Conservation (phyloP, 1,140 invertebrate species). For the Heliconius nattereri region DNA sequence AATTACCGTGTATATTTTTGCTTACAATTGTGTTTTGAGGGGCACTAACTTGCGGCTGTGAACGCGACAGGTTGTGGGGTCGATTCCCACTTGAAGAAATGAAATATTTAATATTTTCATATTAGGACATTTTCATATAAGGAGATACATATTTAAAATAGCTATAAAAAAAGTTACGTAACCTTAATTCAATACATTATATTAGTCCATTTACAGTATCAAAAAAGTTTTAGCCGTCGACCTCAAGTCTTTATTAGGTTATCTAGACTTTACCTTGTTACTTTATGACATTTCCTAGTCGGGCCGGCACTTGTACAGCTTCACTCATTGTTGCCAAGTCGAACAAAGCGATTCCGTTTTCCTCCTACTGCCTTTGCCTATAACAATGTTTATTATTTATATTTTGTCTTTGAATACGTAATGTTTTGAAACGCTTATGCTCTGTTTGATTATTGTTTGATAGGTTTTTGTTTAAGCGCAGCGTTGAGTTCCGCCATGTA, state of each 20-base stretch:
- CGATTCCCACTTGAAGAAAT: too few relatives aligned
- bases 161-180: not conserved
- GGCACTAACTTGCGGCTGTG: too few relatives aligned
- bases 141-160: not conserved
- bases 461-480: not conserved
- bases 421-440: not conserved
- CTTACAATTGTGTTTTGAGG: not conserved
- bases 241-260: constrained; percentile 22
- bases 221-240: constrained; percentile 6
- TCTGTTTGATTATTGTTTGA: not conserved
- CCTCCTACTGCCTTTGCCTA: constrained; percentile 20
- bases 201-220: not conserved
- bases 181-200: not conserved
- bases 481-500: too few relatives aligned
- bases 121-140: not conserved
- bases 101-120: too few relatives aligned
- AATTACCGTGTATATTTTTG: not conserved
- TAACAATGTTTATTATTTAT: not conserved
- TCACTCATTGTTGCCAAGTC: constrained; percentile 24
- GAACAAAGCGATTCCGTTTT: constrained; percentile 15
- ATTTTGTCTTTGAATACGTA: not conserved
- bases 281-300: constrained; percentile 26
- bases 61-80: too few relatives aligned
- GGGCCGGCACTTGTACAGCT: constrained; percentile 6
- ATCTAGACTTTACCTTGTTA: constrained; percentile 28